Conservation (phyloP, 1,140 invertebrate species). For the Cotesia vestalis region DNA sequence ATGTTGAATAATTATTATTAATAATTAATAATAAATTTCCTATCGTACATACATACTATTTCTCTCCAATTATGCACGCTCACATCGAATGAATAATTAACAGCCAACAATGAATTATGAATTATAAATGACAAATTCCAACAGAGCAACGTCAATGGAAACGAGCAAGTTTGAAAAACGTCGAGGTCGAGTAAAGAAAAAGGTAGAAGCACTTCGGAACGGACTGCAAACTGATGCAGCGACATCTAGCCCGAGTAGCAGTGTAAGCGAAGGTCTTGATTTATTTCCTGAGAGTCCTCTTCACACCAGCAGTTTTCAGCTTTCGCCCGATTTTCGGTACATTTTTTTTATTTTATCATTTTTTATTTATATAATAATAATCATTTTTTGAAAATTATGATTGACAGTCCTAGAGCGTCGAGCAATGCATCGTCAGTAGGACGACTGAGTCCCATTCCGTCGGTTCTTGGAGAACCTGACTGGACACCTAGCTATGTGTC, state of each 20-base stretch:
- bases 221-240: conserved; percentile 70
- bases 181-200: conserved; percentile 92
- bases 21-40: too few relatives aligned
- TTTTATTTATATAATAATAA: too few relatives aligned
- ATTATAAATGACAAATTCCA: too few relatives aligned
- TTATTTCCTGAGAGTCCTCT: conserved; percentile 89
- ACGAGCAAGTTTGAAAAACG: conserved; percentile 94
- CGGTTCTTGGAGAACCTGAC: conserved; percentile 81
- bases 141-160: conserved; percentile 91
- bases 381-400: too few relatives aligned
- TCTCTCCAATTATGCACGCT: too few relatives aligned
- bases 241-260: conserved; percentile 88
- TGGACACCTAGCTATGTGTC: conserved; percentile 68
- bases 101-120: too few relatives aligned
- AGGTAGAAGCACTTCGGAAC: conserved; percentile 84
- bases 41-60: too few relatives aligned
- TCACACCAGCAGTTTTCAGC: conserved; percentile 76
- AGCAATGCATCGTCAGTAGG: conserved; percentile 94
- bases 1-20: too few relatives aligned
- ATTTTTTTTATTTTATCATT: conserved; percentile 22
- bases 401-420: conserved; percentile 81
- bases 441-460: conserved; percentile 89
- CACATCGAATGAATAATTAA: too few relatives aligned
- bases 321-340: conserved; percentile 84
- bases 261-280: conserved; percentile 88